Evolutionary conservation across 2,797 vertebrate species (phyloP).

Genomic region (Benthosema pterotum): DNA sequence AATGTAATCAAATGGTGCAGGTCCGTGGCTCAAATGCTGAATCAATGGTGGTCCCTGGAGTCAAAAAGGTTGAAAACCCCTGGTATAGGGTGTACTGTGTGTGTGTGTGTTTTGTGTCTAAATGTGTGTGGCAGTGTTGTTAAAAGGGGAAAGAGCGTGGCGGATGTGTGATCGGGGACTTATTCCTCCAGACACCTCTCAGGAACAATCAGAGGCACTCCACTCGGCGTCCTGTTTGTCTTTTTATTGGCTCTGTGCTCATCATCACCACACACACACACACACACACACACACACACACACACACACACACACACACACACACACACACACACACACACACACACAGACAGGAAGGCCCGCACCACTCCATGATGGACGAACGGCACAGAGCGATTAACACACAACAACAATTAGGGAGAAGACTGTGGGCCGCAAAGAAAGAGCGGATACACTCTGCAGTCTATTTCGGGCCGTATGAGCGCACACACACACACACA

Average conservation of each 20-base stretch:
- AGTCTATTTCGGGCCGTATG: constrained; percentile 69
- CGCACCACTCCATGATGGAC: constrained; percentile 63
- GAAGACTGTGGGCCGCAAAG: constrained; percentile 51
- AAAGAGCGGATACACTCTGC: constrained; percentile 65
- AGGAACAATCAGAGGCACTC: constrained; percentile 70
- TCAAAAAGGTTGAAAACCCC: no score
- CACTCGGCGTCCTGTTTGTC: constrained; percentile 72
- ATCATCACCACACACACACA: constrained; percentile 38
- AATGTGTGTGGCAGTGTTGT: constrained; percentile 19
- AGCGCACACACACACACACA: constrained; percentile 14
- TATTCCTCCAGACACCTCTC: constrained; percentile 69
- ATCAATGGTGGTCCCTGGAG: no score
- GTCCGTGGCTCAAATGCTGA: no score
- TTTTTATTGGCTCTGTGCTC: constrained; percentile 71
- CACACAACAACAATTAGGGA: constrained; percentile 52
- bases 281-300: no score
- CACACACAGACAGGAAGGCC: constrained; percentile 62
- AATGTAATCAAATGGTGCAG: no score
- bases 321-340: no score
- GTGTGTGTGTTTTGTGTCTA: no score
- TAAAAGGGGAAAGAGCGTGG: constrained; percentile 46
- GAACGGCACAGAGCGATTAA: constrained; percentile 75
- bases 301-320: no score
- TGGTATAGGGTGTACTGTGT: background rate
- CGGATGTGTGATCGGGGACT: constrained; percentile 55